Evolutionary conservation across 1,140 invertebrate genomes (phyloP), one percentile per base, ranked within the genome.

Genomic region (Achatina immaculata): DNA sequence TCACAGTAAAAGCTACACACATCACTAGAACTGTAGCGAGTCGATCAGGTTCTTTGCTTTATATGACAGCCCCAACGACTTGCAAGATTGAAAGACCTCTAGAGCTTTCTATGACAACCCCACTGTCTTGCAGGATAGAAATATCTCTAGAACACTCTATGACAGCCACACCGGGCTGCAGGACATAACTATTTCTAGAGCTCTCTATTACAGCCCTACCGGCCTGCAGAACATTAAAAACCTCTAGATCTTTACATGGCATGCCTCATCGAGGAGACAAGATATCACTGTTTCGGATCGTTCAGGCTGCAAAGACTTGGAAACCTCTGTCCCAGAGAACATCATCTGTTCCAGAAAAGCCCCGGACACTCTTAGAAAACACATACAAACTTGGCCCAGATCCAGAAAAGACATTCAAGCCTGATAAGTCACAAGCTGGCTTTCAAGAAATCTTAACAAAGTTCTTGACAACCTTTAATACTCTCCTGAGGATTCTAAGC

Each of bases 351-450:
- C 40, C 77, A 0, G 40, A 38, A 51, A 81, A 75, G 40, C 80
- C 78, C 0, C 19, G 51, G 21, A 58, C 77, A 28, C 78, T 58
- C 16, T 65, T 79, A n/a, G 87, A 88, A 48, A 88, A 88, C 75
- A 88, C 87, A 24, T 89, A 84, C 74, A 75, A 81, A 76, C 55
- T 87, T 38, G 81, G 83, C 43, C 87, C 87, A 0, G 82, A 81
- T 6, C 81, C 81, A 1, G 55, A 55, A 6, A 2, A 73, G 24
- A 73, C 34, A 14, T 80, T 80, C 45, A 43, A 55, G 7, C 58
- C 69, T 4, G 31, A 80, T 11, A 80, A 42, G 40, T 43, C 40
- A 11, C 51, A 72, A 36, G 7, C n/a, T 40, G 38, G 51, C 24
- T 19, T 80, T 4, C 78, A 82, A 69, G 77, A 83, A n/a, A 65